Evolutionary conservation across 2,113 vertebrate species (phyloP).

Genomic region (Seriola aureovittata): DNA sequence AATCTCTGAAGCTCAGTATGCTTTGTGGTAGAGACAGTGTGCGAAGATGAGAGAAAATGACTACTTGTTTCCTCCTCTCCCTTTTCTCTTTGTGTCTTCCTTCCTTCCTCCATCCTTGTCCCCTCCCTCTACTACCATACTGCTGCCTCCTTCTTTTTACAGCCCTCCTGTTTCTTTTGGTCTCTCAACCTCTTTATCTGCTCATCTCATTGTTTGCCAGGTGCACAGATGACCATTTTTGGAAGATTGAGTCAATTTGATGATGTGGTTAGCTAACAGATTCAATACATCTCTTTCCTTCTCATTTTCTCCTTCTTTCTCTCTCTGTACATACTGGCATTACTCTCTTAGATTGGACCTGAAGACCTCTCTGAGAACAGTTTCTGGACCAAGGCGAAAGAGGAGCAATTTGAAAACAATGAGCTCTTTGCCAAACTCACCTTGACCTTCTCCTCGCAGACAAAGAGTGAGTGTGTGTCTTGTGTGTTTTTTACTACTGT

Average conservation of each 20-base stretch:
- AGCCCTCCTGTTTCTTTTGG: conserved; percentile 38
- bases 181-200: conserved; percentile 50
- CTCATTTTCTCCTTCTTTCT: conserved; percentile 9
- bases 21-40: conserved; percentile 52
- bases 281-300: conserved; percentile 13
- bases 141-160: conserved; percentile 32
- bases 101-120: conserved; percentile 22
- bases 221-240: conserved; percentile 47
- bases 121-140: conserved; percentile 21
- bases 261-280: conserved; percentile 36
- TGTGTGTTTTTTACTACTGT: conserved; percentile 21
- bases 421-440: conserved; percentile 94
- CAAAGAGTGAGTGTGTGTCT: conserved; percentile 87
- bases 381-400: conserved; percentile 91
- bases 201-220: conserved; percentile 55
- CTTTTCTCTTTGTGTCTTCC: conserved; percentile 38
- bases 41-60: conserved; percentile 62
- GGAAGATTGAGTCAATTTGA: conserved; percentile 38
- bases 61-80: conserved; percentile 33
- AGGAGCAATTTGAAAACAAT: conserved; percentile 88
- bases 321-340: neutral
- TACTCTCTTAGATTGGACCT: conserved; percentile 82
- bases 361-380: conserved; percentile 90
- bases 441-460: conserved; percentile 89
- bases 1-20: conserved; percentile 44